phyloP scores from a whole-genome alignment of 2,113 vertebrate genomes.

The Oplegnathus fasciatus region DNA sequence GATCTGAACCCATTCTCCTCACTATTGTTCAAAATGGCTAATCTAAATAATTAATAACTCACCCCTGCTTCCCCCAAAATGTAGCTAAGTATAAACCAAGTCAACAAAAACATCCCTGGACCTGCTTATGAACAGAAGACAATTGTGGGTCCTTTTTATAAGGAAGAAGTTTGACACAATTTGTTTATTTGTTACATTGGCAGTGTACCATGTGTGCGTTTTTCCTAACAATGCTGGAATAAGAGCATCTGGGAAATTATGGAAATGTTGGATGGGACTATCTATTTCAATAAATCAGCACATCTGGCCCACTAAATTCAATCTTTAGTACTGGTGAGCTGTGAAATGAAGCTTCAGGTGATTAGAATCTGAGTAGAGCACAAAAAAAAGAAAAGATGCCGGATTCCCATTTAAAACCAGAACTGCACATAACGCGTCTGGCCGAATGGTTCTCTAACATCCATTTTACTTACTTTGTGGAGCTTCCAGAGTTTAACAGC shows the following conservation, averaged over 20 bases:
- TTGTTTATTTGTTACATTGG: not conserved
- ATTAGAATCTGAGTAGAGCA: constrained; percentile 60
- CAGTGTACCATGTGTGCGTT: not conserved
- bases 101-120: constrained; percentile 33
- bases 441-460: not conserved
- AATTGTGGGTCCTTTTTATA: not conserved
- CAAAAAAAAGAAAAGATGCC: constrained; percentile 45
- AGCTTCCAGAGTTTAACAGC: constrained; percentile 18
- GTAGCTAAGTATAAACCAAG: constrained; percentile 21
- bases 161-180: not conserved
- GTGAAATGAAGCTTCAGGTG: constrained; percentile 77
- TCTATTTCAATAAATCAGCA: constrained; percentile 69
- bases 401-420: constrained; percentile 22
- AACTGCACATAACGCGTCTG: not conserved
- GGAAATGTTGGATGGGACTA: constrained; percentile 39
- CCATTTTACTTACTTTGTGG: constrained; percentile 3
- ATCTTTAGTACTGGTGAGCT: constrained; percentile 78
- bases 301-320: constrained; percentile 69
- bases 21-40: constrained; percentile 45
- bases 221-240: constrained; percentile 22
- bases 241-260: constrained; percentile 25
- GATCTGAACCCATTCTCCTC: constrained; percentile 40
- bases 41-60: constrained; percentile 56
- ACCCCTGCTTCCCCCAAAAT: constrained; percentile 25
- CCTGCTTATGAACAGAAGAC: constrained; percentile 12